Conservation (phyloP, 1,140 invertebrate species). For the Panulirus ornatus region DNA sequence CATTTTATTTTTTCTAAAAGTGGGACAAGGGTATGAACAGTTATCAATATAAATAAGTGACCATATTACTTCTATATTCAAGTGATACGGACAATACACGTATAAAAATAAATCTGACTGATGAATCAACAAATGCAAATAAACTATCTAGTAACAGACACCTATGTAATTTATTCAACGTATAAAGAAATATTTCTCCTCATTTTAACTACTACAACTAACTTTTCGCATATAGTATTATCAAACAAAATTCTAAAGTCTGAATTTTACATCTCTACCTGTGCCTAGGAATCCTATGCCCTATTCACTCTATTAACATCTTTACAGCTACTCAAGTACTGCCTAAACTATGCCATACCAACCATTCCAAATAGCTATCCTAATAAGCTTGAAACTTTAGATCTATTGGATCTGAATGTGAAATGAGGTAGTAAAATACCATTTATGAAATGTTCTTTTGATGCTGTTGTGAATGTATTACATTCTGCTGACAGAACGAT, state of each 20-base stretch:
- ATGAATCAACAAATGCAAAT: conserved; percentile 47
- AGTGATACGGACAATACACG: background rate
- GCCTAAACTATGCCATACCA: conserved; percentile 17
- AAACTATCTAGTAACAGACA: background rate
- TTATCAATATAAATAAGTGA: conserved; percentile 31
- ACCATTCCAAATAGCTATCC: background rate
- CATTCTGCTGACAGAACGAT: background rate
- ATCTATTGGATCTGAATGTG: conserved; percentile 20
- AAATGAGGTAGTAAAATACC: conserved; percentile 34
- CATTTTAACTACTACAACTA: background rate
- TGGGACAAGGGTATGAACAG: conserved; percentile 42
- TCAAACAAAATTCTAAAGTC: background rate
- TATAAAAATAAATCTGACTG: conserved; percentile 57
- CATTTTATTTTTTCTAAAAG: conserved; percentile 53
- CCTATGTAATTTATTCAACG: background rate
- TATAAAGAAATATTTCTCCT: background rate
- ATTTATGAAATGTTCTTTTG: conserved; percentile 3
- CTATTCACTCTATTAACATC: background rate
- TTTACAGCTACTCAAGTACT: background rate
- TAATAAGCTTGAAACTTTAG: background rate
- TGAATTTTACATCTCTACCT: background rate
- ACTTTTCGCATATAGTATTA: background rate
- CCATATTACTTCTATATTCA: conserved; percentile 20
- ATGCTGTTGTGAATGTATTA: background rate
- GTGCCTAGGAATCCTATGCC: background rate